phyloP scores from a whole-genome alignment of 2,888 invertebrate genomes.

The Chrysodeixis includens region DNA sequence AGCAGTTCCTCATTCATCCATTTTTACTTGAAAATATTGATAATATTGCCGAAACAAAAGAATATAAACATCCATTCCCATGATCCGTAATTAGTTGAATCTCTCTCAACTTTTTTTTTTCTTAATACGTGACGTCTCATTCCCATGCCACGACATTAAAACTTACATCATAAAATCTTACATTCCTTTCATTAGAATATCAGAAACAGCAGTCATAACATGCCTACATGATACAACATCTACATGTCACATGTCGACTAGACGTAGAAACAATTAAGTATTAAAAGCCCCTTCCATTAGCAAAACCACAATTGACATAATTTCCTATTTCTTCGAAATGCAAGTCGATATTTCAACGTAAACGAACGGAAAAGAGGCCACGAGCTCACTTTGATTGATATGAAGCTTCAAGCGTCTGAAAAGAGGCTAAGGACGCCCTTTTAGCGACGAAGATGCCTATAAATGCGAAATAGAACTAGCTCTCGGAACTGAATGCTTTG shows the following conservation, averaged over 20 bases:
- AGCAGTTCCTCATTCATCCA: too few species aligned
- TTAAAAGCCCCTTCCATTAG: too few species aligned
- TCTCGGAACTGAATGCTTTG: constrained; percentile 38
- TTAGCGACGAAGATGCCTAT: constrained; percentile 26
- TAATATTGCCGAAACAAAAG: too few species aligned
- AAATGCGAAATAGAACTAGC: constrained; percentile 29
- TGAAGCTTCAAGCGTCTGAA: constrained; percentile 11
- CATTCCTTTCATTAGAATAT: background rate
- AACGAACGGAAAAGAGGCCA: constrained; percentile 1
- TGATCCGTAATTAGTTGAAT: background rate
- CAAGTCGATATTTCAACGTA: constrained; percentile 22
- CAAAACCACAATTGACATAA: background rate
- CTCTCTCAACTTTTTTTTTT: background rate
- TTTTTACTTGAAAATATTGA: too few species aligned
- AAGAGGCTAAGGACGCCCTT: constrained; percentile 18
- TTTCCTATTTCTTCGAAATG: constrained; percentile 10
- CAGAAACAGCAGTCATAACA: background rate
- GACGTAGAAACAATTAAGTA: too few species aligned
- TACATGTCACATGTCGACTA: too few species aligned
- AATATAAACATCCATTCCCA: too few species aligned
- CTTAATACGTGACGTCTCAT: background rate
- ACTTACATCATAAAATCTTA: background rate
- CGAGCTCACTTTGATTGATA: constrained; percentile 19
- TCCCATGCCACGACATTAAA: background rate
- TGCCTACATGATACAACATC: too few species aligned